Conservation (phyloP, 23 tunicate species). For the Clavelina lepadiformis region DNA sequence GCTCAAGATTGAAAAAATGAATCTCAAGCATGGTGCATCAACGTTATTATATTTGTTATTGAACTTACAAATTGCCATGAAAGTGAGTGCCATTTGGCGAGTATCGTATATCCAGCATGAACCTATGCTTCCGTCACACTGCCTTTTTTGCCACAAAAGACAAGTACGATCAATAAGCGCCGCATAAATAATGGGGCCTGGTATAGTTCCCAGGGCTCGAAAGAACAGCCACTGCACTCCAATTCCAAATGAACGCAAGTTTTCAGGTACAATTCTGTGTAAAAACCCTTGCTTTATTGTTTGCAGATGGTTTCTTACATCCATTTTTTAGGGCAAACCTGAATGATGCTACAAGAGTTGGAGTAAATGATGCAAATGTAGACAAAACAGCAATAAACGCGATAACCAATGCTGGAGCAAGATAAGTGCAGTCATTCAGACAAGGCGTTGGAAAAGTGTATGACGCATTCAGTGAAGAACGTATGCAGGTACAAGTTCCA, state of each 20-base stretch:
- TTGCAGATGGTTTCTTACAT: background rate
- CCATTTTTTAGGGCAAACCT: background rate
- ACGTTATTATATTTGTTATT: no score
- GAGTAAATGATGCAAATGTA: conserved; percentile 11
- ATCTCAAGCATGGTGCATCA: no score
- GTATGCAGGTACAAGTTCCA: no score
- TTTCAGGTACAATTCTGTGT: conserved; percentile 39
- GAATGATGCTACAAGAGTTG: conserved; percentile 1
- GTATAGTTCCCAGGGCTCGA: conserved; percentile 40
- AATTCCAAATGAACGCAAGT: conserved; percentile 37
- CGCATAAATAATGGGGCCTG: conserved; percentile 38
- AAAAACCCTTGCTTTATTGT: background rate
- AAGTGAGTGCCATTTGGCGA: conserved; percentile 24
- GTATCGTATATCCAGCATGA: conserved; percentile 51
- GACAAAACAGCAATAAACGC: conserved; percentile 4
- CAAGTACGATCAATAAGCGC: conserved; percentile 42
- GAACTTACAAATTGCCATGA: conserved; percentile 33
- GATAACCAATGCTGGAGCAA: background rate
- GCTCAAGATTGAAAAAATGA: no score
- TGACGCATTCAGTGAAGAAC: no score
- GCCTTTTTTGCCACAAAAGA: conserved; percentile 28
- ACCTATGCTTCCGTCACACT: conserved; percentile 26
- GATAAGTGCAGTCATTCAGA: no score
- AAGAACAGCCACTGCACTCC: conserved; percentile 49
- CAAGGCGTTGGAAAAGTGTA: no score